Conservation (phyloP, 2,797 vertebrate species). For the Gymnocypris eckloni region DNA sequence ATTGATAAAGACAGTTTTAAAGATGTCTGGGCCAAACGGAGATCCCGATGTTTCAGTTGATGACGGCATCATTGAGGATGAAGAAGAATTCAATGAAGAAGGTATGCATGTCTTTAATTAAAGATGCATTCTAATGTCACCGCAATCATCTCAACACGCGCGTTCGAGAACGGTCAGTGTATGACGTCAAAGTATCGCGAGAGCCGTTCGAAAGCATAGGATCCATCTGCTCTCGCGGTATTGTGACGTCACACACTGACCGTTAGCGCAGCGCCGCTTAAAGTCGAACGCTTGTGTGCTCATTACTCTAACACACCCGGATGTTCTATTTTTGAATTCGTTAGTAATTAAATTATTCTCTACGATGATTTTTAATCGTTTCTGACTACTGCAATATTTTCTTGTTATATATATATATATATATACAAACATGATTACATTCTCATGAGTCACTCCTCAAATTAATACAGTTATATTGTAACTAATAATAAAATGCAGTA, state of each 20-base stretch:
- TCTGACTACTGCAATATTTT: background rate
- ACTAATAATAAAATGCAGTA: background rate
- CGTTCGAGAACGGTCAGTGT: too few relatives aligned
- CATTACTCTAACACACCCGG: background rate
- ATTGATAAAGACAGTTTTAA: background rate
- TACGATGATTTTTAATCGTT: background rate
- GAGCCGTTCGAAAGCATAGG: too few relatives aligned
- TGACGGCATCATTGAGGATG: slow-evolving; percentile 73
- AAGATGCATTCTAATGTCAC: background rate
- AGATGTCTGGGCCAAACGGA: slow-evolving; percentile 83
- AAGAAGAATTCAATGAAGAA: slow-evolving; percentile 79
- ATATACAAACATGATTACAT: background rate
- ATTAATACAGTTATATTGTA: background rate
- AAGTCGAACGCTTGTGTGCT: background rate
- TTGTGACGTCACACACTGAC: too few relatives aligned
- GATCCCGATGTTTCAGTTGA: slow-evolving; percentile 74
- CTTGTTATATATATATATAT: too few relatives aligned
- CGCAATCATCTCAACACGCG: background rate
- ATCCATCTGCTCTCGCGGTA: too few relatives aligned
- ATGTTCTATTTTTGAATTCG: background rate
- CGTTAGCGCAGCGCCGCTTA: too few relatives aligned
- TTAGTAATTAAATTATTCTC: background rate
- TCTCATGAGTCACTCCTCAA: background rate
- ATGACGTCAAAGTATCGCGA: too few relatives aligned
- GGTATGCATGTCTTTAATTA: slow-evolving; percentile 63